These are phyloP conservation scores for Temnothorax rugatulus DNA, from an alignment of 2,888 invertebrate genomes.

Conservation along the genomic window DNA sequence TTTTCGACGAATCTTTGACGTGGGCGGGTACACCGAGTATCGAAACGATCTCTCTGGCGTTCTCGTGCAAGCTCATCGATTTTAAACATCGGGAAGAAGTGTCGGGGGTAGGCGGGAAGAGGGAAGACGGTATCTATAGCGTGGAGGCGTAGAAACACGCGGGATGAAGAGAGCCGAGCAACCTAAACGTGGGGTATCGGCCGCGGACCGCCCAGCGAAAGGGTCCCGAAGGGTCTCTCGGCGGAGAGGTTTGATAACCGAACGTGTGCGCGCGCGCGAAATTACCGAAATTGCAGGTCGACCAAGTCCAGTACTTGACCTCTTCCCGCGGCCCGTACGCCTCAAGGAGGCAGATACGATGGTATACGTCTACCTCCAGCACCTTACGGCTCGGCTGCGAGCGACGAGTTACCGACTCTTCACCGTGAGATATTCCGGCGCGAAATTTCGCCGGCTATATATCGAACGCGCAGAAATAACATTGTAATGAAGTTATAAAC, in stretches of 20 bases:
- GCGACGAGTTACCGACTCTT: conserved; percentile 53
- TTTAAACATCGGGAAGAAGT: conserved; percentile 61
- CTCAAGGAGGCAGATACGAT: conserved; percentile 50
- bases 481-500: conserved; percentile 62
- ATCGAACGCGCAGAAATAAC: conserved; percentile 28
- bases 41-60: conserved; percentile 65
- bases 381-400: neutral
- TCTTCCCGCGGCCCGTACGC: conserved; percentile 61
- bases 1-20: conserved; percentile 62
- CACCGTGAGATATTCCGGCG: conserved; percentile 70
- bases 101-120: conserved; percentile 27
- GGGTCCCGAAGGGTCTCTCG: conserved; percentile 45
- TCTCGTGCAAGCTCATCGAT: conserved; percentile 59
- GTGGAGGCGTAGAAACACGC: conserved; percentile 43
- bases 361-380: conserved; percentile 34
- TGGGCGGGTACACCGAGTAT: conserved; percentile 64
- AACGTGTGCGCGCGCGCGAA: conserved; percentile 66
- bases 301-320: conserved; percentile 74
- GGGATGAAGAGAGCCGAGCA: conserved; percentile 28
- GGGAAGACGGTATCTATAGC: conserved; percentile 19
- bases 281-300: conserved; percentile 80
- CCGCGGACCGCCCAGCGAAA: conserved; percentile 64
- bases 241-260: conserved; percentile 73
- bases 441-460: conserved; percentile 30
- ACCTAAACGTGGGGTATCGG: conserved; percentile 68